phyloP scores from a whole-genome alignment of 2,888 invertebrate species.

The Bruchidius siliquastri region DNA sequence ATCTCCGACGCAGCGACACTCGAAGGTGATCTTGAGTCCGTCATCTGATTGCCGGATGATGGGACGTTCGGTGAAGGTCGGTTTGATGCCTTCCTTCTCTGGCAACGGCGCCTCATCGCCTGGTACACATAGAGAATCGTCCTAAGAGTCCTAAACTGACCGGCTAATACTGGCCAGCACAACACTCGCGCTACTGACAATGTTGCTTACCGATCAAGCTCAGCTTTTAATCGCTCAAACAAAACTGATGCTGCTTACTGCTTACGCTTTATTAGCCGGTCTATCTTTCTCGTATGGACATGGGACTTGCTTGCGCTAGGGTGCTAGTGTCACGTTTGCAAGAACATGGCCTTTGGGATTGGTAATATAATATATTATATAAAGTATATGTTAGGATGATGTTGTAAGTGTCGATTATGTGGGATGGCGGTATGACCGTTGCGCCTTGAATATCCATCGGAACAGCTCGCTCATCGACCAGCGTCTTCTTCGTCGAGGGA shows the following conservation, averaged over 20 bases:
- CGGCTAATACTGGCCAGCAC: constrained; percentile 37
- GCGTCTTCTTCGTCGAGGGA: neutral
- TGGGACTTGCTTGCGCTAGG: neutral
- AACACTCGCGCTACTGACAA: constrained; percentile 48
- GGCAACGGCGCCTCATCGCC: constrained; percentile 95
- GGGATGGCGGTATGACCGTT: constrained; percentile 25
- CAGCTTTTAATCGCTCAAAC: constrained; percentile 45
- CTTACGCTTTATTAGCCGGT: constrained; percentile 1
- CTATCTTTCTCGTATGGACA: constrained; percentile 9
- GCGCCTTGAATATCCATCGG: constrained; percentile 20
- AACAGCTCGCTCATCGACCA: neutral
- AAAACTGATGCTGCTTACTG: constrained; percentile 1
- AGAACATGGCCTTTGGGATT: constrained; percentile 47
- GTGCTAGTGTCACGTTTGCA: constrained; percentile 41
- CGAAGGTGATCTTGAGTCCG: constrained; percentile 92
- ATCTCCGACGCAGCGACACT: constrained; percentile 96
- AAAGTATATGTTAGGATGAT: constrained; percentile 31
- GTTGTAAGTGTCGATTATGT: constrained; percentile 32
- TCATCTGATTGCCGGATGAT: constrained; percentile 93
- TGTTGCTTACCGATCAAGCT: constrained; percentile 44
- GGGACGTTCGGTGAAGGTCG: constrained; percentile 97
- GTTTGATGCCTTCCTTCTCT: constrained; percentile 89
- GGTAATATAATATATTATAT: constrained; percentile 19
- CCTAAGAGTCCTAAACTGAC: constrained; percentile 44
- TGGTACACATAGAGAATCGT: constrained; percentile 47